phyloP scores from a whole-genome alignment of 2,888 invertebrate species.

The Steinernema carpocapsae region DNA sequence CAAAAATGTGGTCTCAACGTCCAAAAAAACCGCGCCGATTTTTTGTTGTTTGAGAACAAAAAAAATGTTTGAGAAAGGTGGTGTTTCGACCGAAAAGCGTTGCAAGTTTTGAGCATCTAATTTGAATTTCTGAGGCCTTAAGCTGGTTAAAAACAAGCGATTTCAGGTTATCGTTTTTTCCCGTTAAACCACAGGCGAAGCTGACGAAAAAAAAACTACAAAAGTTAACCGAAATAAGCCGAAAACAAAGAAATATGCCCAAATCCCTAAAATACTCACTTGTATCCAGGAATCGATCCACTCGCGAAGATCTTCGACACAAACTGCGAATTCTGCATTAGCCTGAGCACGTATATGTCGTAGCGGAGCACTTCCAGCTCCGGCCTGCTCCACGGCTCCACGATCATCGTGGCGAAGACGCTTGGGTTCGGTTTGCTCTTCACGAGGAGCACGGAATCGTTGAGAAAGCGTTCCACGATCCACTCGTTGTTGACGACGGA shows the following conservation, averaged over 20 bases:
- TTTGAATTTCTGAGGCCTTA: too few species aligned
- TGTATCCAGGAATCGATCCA: slow-evolving; percentile 21
- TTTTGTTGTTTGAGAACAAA: too few species aligned
- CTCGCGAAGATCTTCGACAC: slow-evolving; percentile 10
- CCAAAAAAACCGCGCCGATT: too few species aligned
- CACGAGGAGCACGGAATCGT: background rate
- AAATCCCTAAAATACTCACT: background rate
- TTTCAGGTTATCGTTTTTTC: too few species aligned
- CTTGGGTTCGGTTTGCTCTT: background rate
- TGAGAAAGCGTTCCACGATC: slow-evolving; percentile 15
- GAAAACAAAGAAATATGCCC: too few species aligned
- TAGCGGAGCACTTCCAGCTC: slow-evolving; percentile 24
- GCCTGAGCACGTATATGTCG: slow-evolving; percentile 11
- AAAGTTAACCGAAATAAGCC: too few species aligned
- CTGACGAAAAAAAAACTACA: too few species aligned
- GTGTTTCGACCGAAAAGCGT: background rate
- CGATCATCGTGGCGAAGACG: slow-evolving; percentile 12
- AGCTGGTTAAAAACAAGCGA: too few species aligned
- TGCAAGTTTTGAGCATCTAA: too few species aligned
- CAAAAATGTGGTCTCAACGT: too few species aligned
- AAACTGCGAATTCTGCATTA: slow-evolving; percentile 22
- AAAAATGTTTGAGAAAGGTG: too few species aligned
- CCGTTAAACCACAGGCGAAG: too few species aligned
- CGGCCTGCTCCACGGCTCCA: slow-evolving; percentile 18
- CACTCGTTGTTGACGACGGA: slow-evolving; percentile 20